Base-by-base conservation (phyloP, 1,140 invertebrate genomes). In the Drosophila kepulauana region DNA sequence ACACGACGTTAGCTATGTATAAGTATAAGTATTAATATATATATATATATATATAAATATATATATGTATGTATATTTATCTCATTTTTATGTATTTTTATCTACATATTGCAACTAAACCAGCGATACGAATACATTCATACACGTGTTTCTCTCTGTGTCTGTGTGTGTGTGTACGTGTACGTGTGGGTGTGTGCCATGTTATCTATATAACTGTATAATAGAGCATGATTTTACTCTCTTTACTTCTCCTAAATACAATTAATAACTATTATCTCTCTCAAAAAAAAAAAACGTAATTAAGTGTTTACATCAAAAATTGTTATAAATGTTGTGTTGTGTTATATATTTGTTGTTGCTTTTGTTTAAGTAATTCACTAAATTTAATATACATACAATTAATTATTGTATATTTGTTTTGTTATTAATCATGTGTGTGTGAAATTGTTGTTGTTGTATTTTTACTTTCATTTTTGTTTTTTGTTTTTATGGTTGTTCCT, bases 81-180 rank as follows among this genome's bases (percentile, higher is more conserved):
- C 45, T 49, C 51, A 52, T 41, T 38, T 28, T 61, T 52, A 62
- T 43, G 56, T 62, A 43, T 52, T 52, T 78, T 79, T 86, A 86
- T 86, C 78, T 85, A 86, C 71, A 86, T 86, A 86, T 86, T 86
- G 82, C 82, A 86, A 87, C 82, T 86, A 87, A 86, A 75, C 67
- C 82, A 68, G 68, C 66, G 65, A 43, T 70, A 66, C 74, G 51
- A 58, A 71, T 73, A 64, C 49, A 78, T 46, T 46, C 45, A 71
- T 65, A 38, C 33, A 30, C 57, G 20, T 51, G 28, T 33, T 33
- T 8, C 5, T 33, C 5, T 33, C 5, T 61, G 13, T 33, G 5
- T 15, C 13, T 4, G 10, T 71, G 10, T 15, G 20, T 54, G 25
- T 38, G 46, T 52, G 16, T 25, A 33, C 28, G 35, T 38, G 28